phyloP scores from a whole-genome alignment of 2,888 invertebrate genomes.

The Tubulanus polymorphus region DNA sequence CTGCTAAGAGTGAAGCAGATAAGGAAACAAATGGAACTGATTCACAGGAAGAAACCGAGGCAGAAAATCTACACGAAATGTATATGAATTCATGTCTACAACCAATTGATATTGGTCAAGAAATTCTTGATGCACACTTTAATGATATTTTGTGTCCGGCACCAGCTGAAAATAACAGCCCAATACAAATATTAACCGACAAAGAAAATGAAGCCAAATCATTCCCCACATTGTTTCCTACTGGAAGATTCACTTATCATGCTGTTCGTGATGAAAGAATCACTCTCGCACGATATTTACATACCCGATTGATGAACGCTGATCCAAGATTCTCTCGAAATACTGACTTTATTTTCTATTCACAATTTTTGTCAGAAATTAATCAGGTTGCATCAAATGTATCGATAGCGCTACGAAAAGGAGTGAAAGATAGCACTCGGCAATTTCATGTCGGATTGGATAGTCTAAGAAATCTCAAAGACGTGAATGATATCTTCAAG shows the following conservation, averaged over 20 bases:
- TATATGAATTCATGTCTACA: neutral
- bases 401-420: slow-evolving; percentile 12
- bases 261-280: neutral
- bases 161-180: neutral
- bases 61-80: neutral
- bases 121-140: neutral
- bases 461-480: neutral
- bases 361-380: slow-evolving; percentile 2
- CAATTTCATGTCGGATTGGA: neutral
- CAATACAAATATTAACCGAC: neutral
- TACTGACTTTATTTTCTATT: neutral
- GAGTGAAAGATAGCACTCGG: neutral
- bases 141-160: neutral
- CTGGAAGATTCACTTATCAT: neutral
- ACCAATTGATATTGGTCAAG: slow-evolving; percentile 1
- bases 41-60: neutral
- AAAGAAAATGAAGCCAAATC: neutral
- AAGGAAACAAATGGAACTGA: neutral
- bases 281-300: neutral
- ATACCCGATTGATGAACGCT: slow-evolving; percentile 3
- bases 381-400: slow-evolving; percentile 4
- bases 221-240: neutral
- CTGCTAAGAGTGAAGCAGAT: too few relatives aligned
- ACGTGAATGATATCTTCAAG: neutral
- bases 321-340: slow-evolving; percentile 12